These are phyloP conservation scores for Myanophis thanlyinensis DNA, from an alignment of 2,113 vertebrate species.

Conservation along the genomic window DNA sequence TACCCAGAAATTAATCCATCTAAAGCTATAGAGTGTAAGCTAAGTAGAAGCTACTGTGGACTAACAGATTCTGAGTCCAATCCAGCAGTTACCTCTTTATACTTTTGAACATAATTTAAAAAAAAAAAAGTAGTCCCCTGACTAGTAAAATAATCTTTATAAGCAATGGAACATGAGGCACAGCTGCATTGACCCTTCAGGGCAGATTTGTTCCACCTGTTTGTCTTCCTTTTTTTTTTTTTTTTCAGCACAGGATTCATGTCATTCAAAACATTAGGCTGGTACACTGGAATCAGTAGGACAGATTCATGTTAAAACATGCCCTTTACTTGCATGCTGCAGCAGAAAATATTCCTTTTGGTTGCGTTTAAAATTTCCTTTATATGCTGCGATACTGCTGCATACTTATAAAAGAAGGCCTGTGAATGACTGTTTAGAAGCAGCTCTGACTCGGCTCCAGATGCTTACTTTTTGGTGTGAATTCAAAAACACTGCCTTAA, in stretches of 20 bases:
- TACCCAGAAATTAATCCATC: not conserved
- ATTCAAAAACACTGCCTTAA: not conserved
- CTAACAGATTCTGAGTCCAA: not conserved
- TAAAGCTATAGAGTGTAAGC: not conserved
- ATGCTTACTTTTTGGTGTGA: not conserved
- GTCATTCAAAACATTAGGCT: slow-evolving; percentile 3
- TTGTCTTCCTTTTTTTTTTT: slow-evolving; percentile 31
- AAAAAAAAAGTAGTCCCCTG: not conserved
- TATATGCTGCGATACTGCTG: slow-evolving; percentile 31
- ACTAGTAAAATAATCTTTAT: not conserved
- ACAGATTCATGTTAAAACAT: slow-evolving; percentile 43
- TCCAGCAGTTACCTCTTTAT: not conserved
- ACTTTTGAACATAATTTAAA: not conserved
- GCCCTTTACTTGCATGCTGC: slow-evolving; percentile 22
- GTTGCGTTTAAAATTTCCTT: slow-evolving; percentile 10
- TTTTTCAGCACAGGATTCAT: slow-evolving; percentile 21
- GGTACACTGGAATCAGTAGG: slow-evolving; percentile 5
- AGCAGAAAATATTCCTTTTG: slow-evolving; percentile 37
- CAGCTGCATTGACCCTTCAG: slow-evolving; percentile 7
- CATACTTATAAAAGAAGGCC: slow-evolving; percentile 13
- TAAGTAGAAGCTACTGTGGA: not conserved
- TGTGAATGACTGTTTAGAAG: not conserved
- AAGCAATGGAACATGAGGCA: not conserved
- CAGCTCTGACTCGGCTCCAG: not conserved
- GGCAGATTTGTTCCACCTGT: slow-evolving; percentile 29